These are phyloP conservation scores for Rhinella marina DNA, from an alignment of 2,797 vertebrate species.

Conservation along the genomic window DNA sequence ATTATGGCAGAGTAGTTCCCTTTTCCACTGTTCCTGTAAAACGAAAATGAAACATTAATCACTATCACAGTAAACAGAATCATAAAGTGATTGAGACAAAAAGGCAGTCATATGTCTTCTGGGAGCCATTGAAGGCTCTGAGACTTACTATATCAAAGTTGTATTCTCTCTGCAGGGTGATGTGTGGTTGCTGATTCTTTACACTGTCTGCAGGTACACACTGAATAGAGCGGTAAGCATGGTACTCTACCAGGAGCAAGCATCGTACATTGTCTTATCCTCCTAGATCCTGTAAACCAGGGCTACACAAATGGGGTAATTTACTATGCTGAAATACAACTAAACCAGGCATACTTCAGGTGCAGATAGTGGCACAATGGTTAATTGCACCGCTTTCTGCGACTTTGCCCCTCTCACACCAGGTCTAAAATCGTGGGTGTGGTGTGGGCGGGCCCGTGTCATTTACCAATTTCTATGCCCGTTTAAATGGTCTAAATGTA, in stretches of 20 bases:
- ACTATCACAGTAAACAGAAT: not conserved
- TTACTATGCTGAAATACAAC: too few relatives aligned
- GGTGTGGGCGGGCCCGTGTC: too few relatives aligned
- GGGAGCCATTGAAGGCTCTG: not conserved
- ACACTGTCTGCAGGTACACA: not conserved
- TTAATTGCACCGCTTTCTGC: too few relatives aligned
- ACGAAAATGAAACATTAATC: not conserved
- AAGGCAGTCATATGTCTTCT: not conserved
- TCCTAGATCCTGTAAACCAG: not conserved
- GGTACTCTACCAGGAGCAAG: not conserved
- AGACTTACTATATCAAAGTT: not conserved
- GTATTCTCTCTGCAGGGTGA: not conserved
- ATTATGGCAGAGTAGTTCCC: not conserved
- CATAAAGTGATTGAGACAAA: not conserved
- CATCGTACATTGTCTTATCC: not conserved
- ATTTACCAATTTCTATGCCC: too few relatives aligned
- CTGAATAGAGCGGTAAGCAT: not conserved
- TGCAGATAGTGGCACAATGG: too few relatives aligned
- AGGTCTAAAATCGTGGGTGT: too few relatives aligned
- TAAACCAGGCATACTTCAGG: too few relatives aligned
- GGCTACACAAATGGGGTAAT: not conserved
- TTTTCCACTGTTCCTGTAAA: conserved; percentile 10
- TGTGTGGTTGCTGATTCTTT: not conserved
- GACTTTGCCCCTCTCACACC: too few relatives aligned
- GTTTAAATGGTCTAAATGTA: too few relatives aligned